Evolutionary conservation across 2,797 vertebrate species (phyloP), one percentile per base, ranked within the genome.

Genomic region (Sebastes itinus): DNA sequence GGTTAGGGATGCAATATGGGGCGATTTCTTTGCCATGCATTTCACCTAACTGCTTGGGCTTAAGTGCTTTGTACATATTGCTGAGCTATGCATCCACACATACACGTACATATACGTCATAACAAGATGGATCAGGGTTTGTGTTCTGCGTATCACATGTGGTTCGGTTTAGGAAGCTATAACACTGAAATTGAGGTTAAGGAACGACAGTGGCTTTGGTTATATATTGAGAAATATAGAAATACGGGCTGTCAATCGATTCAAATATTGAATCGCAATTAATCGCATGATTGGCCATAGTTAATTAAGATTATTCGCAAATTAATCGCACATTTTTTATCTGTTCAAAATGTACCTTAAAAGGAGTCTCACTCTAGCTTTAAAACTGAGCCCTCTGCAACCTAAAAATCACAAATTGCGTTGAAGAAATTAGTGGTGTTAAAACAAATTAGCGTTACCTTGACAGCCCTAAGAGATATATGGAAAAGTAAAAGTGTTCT

Each of bases 1-100:
- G 85, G 74, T 69, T 60, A 23, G 55, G n/a, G 77, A 80, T 33
- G 81, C 77, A 88, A 83, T 79, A 75, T 82, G 87, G 78, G 69
- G 66, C 12, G 49, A 60, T 88, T 92, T 82, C 75, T 78, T 27
- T 56, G 82, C 79, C 87, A 72, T 69, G 58, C 27, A 78, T 85
- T 33, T 89, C 70, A 83, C 63, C 78, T 27, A 11, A 56, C 22
- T n/a, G 66, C 35, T 72, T 90, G 89, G 83, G 86, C 75, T 52
- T 28, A 16, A 80, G 77, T 27, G 64, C 46, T 77, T 46, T 60
- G 72, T 70, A 18, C 78, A 84, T 85, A 90, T 81, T 84, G 87
- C 81, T 60, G 61, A 75, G 64, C 58, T 59, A 33, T n/a, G 58
- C 61, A 80, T 82, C 61, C 62, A 64, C 49, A 52, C 49, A 0